phyloP scores from a whole-genome alignment of 2,113 vertebrate genomes.

The Cyanoderma ruficeps region DNA sequence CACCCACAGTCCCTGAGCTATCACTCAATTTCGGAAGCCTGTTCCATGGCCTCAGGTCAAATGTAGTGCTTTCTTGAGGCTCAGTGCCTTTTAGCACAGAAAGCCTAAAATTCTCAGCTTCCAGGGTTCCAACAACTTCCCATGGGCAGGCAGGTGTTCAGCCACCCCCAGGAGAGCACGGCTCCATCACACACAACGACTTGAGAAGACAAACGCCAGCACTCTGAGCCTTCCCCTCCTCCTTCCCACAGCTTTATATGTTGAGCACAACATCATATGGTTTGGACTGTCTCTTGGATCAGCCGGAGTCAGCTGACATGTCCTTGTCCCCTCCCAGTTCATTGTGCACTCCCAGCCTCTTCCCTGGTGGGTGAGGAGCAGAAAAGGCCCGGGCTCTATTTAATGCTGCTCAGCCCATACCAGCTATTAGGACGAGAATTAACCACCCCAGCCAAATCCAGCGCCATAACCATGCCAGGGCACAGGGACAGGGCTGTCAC shows the following conservation, averaged over 20 bases:
- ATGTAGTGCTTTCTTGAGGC: too few species aligned
- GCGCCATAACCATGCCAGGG: accelerated
- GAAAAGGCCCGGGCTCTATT: background rate
- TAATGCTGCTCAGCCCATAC: too few species aligned
- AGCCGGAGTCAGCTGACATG: background rate
- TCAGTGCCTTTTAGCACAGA: too few species aligned
- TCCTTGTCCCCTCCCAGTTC: background rate
- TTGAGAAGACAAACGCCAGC: background rate
- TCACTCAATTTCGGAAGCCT: too few species aligned
- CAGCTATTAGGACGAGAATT: too few species aligned
- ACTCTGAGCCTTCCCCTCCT: background rate
- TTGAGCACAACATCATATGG: background rate
- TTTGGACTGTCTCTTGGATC: background rate
- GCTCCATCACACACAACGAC: background rate
- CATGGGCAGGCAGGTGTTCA: background rate
- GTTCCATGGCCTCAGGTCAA: too few species aligned
- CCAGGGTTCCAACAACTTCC: too few species aligned
- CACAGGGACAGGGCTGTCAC: accelerated
- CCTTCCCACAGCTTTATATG: background rate
- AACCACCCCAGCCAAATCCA: background rate
- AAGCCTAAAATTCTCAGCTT: too few species aligned
- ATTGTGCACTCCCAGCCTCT: background rate
- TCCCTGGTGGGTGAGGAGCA: background rate
- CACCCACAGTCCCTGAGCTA: too few species aligned
- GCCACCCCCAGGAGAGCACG: background rate